These are phyloP conservation scores for Paramormyrops kingsleyae DNA, from an alignment of 2,113 vertebrate species.

Conservation along the genomic window DNA sequence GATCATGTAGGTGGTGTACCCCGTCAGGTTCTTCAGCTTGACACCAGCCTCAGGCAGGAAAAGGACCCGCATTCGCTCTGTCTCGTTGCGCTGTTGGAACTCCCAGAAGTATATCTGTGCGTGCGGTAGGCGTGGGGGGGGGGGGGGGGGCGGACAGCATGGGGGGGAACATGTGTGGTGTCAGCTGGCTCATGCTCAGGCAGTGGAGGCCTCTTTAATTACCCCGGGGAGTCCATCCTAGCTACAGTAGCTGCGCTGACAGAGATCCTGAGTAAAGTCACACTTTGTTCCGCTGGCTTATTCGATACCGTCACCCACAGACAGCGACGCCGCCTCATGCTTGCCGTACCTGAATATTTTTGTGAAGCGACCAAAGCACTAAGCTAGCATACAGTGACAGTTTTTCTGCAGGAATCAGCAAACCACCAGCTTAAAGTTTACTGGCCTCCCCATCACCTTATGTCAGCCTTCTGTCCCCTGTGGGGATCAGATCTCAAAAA, in stretches of 20 bases:
- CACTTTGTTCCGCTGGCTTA: neutral
- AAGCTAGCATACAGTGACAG: neutral
- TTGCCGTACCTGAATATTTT: neutral
- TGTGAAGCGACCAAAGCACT: neutral
- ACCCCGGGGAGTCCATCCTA: neutral
- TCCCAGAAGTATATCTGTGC: slow-evolving; percentile 92
- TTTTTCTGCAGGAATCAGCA: neutral
- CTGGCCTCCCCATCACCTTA: neutral
- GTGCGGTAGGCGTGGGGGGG: neutral
- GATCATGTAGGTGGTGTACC: slow-evolving; percentile 90
- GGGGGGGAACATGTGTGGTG: neutral
- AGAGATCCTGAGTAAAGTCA: neutral
- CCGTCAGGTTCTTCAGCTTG: slow-evolving; percentile 90
- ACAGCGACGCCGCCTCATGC: neutral
- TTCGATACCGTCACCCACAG: neutral
- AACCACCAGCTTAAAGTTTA: neutral
- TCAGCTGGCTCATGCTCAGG: neutral
- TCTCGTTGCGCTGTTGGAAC: slow-evolving; percentile 76
- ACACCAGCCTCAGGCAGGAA: slow-evolving; percentile 82
- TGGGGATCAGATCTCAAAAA: neutral
- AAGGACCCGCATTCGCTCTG: slow-evolving; percentile 72
- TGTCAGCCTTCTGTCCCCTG: neutral
- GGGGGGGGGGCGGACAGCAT: neutral
- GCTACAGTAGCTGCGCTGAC: neutral
- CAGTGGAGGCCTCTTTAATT: neutral